A percentile compares a stretch with the other conserved stretches of the same genome.
Evolutionary conservation across 2,888 invertebrate genomes (phyloP).

Genomic region (Willowsia nigromaculata): DNA sequence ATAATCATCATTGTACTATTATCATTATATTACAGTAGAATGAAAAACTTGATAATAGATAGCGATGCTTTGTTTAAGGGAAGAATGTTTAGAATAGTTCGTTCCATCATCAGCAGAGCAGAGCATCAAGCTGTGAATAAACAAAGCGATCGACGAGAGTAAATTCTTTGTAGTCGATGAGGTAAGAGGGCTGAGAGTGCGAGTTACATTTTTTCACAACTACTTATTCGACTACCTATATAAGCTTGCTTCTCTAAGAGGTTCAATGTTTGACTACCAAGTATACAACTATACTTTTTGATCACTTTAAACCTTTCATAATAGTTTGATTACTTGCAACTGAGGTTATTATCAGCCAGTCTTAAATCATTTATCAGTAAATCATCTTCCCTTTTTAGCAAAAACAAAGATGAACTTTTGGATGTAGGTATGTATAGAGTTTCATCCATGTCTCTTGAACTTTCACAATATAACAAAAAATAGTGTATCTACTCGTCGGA

Average conservation of each 20-base stretch:
- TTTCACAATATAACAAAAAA: no score
- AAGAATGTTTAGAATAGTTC: neutral
- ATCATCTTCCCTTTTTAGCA: neutral
- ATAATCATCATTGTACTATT: neutral
- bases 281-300: no score
- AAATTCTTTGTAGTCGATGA: neutral
- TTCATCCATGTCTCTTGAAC: no score
- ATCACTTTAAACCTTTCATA: neutral
- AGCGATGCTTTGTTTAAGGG: neutral
- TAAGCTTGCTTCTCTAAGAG: no score
- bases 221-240: no score
- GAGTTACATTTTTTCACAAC: neutral
- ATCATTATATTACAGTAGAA: neutral
- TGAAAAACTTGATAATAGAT: neutral
- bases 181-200: neutral
- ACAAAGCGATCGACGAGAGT: neutral
- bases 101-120: neutral
- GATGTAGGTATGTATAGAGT: no score
- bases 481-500: no score
- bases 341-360: neutral
- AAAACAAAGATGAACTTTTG: neutral
- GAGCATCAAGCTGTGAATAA: neutral
- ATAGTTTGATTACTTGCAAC: neutral
- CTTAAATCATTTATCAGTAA: neutral
- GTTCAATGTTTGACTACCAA: no score